Conservation (phyloP, 2,113 vertebrate genomes). For the Butorides virescens region DNA sequence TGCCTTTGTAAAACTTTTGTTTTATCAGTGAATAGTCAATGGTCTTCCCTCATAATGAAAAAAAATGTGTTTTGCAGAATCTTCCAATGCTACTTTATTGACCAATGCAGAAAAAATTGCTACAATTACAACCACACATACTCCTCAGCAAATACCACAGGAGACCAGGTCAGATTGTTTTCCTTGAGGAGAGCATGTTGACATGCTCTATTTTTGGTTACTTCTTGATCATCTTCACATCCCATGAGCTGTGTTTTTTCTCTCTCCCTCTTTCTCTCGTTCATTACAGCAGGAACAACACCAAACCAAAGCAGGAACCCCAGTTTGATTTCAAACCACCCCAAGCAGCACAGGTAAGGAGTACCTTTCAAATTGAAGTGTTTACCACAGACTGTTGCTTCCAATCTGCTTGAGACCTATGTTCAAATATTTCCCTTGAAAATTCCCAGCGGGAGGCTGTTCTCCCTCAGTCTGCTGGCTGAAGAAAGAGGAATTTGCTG, state of each 20-base stretch:
- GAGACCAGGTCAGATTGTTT: conserved; percentile 87
- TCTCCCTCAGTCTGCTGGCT: background rate
- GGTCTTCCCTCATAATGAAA: background rate
- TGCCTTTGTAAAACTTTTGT: background rate
- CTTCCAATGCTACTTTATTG: conserved; percentile 94
- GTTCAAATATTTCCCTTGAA: conserved; percentile 16
- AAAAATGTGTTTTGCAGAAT: conserved; percentile 80
- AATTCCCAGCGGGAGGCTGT: conserved; percentile 20
- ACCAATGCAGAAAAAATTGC: conserved; percentile 99
- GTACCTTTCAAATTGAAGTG: background rate
- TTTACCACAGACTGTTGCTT: conserved; percentile 2
- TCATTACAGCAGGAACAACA: conserved; percentile 82
- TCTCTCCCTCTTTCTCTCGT: conserved; percentile 35
- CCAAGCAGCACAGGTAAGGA: conserved; percentile 79
- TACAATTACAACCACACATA: conserved; percentile 97
- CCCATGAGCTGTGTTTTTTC: conserved; percentile 30
- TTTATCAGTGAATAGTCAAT: background rate
- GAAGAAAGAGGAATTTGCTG: conserved; percentile 37
- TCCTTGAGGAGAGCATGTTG: background rate
- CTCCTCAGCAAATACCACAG: conserved; percentile 87
- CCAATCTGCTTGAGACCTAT: background rate
- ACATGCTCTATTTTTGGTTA: background rate
- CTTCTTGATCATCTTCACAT: background rate
- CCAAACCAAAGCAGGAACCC: conserved; percentile 97
- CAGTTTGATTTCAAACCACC: conserved; percentile 90